Base-by-base conservation (phyloP, 1,140 invertebrate genomes). In the Micrasema minimum region DNA sequence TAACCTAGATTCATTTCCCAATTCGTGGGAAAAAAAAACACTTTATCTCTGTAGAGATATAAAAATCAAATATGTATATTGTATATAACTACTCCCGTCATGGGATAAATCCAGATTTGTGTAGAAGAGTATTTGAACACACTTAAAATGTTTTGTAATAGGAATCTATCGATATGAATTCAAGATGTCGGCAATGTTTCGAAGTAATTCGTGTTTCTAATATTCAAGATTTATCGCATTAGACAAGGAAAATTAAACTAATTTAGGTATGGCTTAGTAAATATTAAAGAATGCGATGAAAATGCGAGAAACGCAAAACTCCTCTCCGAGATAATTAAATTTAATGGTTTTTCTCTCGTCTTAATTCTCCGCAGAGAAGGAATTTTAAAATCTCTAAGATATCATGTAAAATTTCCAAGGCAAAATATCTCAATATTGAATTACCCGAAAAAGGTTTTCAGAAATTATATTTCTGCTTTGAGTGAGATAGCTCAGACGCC, bases 331-430 rank as follows among this genome's bases (percentile, higher is more conserved):
- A 57, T 67, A 67, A 67, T 67, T 51, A 67, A 67, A 67, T 67
- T 67, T 67, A 53, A 67, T 67, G 48, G 65, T 41, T 67, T 67
- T 50, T 37, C n/a, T 53, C 50, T 67, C 37, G 48, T 67, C 51
- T 50, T 37, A 66, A 51, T 37, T 66, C 35, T 51, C 48, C 48
- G 62, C 46, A 50, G 22, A 37, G 61, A 20, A 16, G 23, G 62
- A 66, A 50, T 66, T 66, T 66, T 51, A 66, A 66, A 66, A 66
- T 59, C 55, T 59, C 18, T 22, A 20, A 23, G 37, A 59, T 59
- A 41, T 59, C 55, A 59, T 59, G 55, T 59, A 59, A 59, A 59
- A 41, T 59, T 41, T 59, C 55, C 11, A 7, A 16, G 35, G 7
- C 16, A 41, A 41, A 59, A 23, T 59, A 59, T 59, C 55, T 59